Conservation (phyloP, 2,113 vertebrate genomes). For the Antennarius striatus region DNA sequence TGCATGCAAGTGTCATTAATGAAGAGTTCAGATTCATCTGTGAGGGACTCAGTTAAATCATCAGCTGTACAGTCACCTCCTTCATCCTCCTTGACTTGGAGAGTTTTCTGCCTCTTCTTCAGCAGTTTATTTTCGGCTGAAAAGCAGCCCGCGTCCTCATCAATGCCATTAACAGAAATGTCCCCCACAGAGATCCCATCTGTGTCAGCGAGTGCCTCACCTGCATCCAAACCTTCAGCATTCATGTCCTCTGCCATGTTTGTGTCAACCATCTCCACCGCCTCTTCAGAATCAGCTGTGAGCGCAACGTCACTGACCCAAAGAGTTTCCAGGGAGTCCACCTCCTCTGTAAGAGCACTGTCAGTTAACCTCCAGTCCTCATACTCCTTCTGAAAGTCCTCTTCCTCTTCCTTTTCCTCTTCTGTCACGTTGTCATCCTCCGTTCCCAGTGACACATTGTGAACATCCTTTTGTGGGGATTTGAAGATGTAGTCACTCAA, state of each 20-base stretch:
- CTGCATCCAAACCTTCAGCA: conserved; percentile 64
- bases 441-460: conserved; percentile 33
- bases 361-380: conserved; percentile 64
- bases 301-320: conserved; percentile 59
- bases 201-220: conserved; percentile 71
- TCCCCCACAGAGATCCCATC: conserved; percentile 70
- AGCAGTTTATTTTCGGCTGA: not conserved
- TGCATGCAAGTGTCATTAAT: conserved; percentile 10
- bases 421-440: conserved; percentile 46
- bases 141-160: conserved; percentile 35
- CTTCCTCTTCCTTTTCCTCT: conserved; percentile 25
- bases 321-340: conserved; percentile 64
- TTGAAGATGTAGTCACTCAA: conserved; percentile 39
- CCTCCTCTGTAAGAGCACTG: conserved; percentile 59
- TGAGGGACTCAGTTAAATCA: conserved; percentile 43
- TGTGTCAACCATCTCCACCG: conserved; percentile 53
- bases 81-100: conserved; percentile 35
- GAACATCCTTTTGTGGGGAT: conserved; percentile 22
- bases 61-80: conserved; percentile 32
- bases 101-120: conserved; percentile 31
- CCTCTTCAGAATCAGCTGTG: conserved; percentile 49
- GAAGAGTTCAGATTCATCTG: conserved; percentile 27
- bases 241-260: conserved; percentile 61
- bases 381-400: conserved; percentile 52
- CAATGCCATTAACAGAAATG: conserved; percentile 60